Conservation (phyloP, 2,888 invertebrate genomes). For the Hipparchia semele region DNA sequence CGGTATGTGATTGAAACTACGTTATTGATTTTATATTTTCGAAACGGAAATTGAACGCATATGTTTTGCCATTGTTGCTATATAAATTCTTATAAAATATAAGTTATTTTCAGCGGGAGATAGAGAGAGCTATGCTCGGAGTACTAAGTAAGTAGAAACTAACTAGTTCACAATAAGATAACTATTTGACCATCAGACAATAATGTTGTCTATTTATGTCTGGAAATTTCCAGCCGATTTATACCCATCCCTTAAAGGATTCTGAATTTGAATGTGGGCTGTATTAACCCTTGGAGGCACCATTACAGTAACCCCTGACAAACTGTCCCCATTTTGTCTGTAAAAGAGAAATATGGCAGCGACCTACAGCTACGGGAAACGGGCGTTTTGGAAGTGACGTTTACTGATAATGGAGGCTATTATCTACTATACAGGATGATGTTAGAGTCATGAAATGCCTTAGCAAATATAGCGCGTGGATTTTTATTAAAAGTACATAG, state of each 20-base stretch:
- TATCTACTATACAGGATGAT: background rate
- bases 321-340: slow-evolving; percentile 41
- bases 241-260: slow-evolving; percentile 27
- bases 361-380: slow-evolving; percentile 36
- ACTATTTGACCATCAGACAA: too few species aligned
- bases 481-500: too few species aligned
- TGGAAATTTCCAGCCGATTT: background rate
- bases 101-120: too few species aligned
- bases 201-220: background rate
- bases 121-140: too few species aligned
- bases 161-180: too few species aligned
- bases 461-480: too few species aligned
- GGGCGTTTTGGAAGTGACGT: slow-evolving; percentile 19
- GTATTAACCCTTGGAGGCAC: slow-evolving; percentile 46
- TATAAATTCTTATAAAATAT: too few species aligned
- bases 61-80: too few species aligned
- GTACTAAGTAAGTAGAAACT: too few species aligned
- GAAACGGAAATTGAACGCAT: too few species aligned
- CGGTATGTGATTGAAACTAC: background rate
- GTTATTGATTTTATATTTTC: background rate
- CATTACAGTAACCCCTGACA: slow-evolving; percentile 47
- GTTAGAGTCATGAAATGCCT: too few species aligned
- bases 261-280: slow-evolving; percentile 47
- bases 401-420: slow-evolving; percentile 15
- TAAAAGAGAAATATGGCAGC: slow-evolving; percentile 45